These are phyloP conservation scores for Chaetodon trifascialis DNA, from an alignment of 2,113 vertebrate species.

Conservation along the genomic window DNA sequence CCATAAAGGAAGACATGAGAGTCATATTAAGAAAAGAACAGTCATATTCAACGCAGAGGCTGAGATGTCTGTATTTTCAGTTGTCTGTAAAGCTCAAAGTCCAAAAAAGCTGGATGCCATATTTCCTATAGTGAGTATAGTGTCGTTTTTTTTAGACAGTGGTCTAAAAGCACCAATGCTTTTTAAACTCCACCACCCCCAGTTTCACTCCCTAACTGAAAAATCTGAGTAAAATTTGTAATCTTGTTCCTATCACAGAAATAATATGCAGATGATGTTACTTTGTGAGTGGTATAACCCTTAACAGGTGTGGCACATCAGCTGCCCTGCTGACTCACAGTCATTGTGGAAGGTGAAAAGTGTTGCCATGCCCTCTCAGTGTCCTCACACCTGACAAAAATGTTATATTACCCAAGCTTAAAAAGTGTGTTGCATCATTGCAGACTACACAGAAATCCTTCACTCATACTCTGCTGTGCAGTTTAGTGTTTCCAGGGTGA, in stretches of 20 bases:
- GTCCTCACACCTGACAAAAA: neutral
- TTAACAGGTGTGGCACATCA: neutral
- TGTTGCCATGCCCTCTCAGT: neutral
- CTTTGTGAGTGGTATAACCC: neutral
- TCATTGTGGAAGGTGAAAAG: neutral
- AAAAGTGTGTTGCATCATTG: slow-evolving; percentile 35
- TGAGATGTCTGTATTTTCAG: too few relatives aligned
- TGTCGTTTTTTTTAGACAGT: too few relatives aligned
- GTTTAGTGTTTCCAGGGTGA: slow-evolving; percentile 59
- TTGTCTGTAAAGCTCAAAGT: too few relatives aligned
- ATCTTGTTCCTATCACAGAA: neutral
- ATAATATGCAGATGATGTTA: neutral
- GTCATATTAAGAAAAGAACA: neutral
- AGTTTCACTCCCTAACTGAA: neutral
- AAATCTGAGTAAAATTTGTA: neutral
- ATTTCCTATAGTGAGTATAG: too few relatives aligned
- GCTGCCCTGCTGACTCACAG: neutral
- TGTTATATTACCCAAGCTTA: neutral
- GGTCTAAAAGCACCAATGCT: too few relatives aligned
- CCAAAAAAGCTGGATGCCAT: too few relatives aligned
- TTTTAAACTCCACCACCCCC: too few relatives aligned
- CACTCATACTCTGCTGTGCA: neutral
- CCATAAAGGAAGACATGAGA: neutral
- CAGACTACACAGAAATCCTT: slow-evolving; percentile 3
- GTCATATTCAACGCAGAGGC: too few relatives aligned